Conservation (phyloP, 2,888 invertebrate species). For the Cephus rjabovi region DNA sequence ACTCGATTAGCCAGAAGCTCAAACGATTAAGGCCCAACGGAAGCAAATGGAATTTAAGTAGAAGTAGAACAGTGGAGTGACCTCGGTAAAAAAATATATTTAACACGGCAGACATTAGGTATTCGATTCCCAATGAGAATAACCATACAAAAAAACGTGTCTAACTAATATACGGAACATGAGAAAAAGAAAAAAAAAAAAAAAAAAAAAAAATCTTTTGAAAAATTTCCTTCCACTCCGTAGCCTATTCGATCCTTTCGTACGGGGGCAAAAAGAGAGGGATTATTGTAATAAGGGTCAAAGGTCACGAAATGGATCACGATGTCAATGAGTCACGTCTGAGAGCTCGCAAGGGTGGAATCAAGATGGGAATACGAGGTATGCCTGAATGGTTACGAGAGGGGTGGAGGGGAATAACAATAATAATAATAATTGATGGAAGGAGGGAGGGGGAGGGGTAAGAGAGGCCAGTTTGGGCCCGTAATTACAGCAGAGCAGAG, state of each 20-base stretch:
- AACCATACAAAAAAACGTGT: neutral
- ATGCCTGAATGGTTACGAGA: neutral
- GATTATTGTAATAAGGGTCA: neutral
- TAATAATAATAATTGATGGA: neutral
- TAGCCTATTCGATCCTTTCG: neutral
- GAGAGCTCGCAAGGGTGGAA: neutral
- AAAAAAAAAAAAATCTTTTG: neutral
- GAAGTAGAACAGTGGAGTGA: neutral
- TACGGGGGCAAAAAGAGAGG: neutral
- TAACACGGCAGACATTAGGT: neutral
- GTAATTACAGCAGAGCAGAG: slow-evolving; percentile 56
- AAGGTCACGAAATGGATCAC: neutral
- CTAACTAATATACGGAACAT: neutral
- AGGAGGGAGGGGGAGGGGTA: slow-evolving; percentile 21
- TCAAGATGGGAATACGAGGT: neutral
- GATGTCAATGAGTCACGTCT: neutral
- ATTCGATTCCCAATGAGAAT: neutral
- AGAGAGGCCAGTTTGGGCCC: slow-evolving; percentile 47
- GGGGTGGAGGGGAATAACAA: neutral
- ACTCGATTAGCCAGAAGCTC: neutral
- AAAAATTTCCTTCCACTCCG: neutral
- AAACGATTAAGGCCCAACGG: neutral
- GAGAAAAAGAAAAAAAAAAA: neutral
- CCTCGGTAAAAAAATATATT: neutral
- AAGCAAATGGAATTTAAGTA: neutral